Base-by-base conservation (phyloP, 2,797 vertebrate species). In the Sciaenops ocellatus region DNA sequence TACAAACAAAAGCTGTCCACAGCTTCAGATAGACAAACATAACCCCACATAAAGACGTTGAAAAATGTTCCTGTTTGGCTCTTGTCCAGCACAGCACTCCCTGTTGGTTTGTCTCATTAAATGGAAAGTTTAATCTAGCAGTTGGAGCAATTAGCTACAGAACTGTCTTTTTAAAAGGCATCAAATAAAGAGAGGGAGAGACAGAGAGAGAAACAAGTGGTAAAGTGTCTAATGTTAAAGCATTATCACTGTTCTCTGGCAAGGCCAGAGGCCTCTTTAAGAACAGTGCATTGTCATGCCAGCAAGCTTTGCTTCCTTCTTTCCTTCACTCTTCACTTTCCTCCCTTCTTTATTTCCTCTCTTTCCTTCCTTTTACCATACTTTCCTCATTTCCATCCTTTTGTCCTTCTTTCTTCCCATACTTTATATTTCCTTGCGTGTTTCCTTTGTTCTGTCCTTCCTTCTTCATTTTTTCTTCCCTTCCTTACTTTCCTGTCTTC, bases 121-220 rank as follows among this genome's bases (percentile, higher is more conserved):
- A 90, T 83, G 76, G 79, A 84, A 87, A 87, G 82, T 90, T 92
- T 89, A 88, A 90, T 91, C 76, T 38, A 73, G 77, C 73, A 75
- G 82, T 78, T 72, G 73, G 72, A 74, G 82, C 83, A 89, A 90
- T 93, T 87, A 90, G 75, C 87, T 85, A 80, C 80, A 82, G 81
- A 89, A 85, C 77, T 70, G 80, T 83, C 73, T 86, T 80, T 87
- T 84, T 70, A 76, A 88, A 83, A 60, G 34, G 54, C 60, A 74
- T 78, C 62, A 77, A 78, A 76, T 80, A 81, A 56, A 81, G 50
- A 48, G 56, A 0, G 30, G 2, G 56, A 13, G 24, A 56, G 56
- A 52, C 16, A 46, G 4, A 51, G 62, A 75, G 76, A 54, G 75
- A 65, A 61, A 75, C 34, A 72, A 64, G 41, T 9, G 24, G 28